Evolutionary conservation across 2,888 invertebrate species (phyloP).

Genomic region (Scaptodrosophila latifasciaeformis): DNA sequence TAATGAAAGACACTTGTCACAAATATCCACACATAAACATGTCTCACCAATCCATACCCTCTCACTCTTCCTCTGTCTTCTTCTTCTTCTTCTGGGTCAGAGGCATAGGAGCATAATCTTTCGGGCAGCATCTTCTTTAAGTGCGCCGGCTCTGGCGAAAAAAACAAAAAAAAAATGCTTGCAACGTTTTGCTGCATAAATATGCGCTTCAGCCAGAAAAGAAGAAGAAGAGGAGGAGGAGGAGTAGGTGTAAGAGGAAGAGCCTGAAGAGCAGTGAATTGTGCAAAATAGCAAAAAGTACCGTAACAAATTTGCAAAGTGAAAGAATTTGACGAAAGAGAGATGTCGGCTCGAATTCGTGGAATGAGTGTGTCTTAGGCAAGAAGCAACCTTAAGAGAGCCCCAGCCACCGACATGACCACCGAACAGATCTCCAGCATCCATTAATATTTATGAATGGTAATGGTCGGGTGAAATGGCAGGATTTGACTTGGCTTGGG

Average conservation of each 20-base stretch:
- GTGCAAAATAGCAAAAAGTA: slow-evolving; percentile 43
- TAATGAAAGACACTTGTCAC: slow-evolving; percentile 68
- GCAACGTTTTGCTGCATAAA: slow-evolving; percentile 57
- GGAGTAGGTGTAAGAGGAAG: no score
- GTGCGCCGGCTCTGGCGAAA: slow-evolving; percentile 35
- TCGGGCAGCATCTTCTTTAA: slow-evolving; percentile 46
- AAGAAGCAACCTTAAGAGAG: slow-evolving; percentile 21
- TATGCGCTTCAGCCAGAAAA: slow-evolving; percentile 23
- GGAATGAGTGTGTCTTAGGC: no score
- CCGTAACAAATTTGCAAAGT: slow-evolving; percentile 58
- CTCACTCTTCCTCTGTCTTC: no score
- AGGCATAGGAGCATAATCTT: slow-evolving; percentile 12
- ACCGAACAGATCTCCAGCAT: slow-evolving; percentile 20
- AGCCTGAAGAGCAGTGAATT: no score
- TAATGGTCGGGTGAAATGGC: slow-evolving; percentile 25
- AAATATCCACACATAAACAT: slow-evolving; percentile 47
- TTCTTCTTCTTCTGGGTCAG: not conserved
- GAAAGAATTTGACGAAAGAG: slow-evolving; percentile 52
- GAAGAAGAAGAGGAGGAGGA: no score
- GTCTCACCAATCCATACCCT: slow-evolving; percentile 1
- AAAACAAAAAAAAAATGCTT: no score
- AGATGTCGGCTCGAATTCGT: slow-evolving; percentile 25
- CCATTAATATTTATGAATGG: slow-evolving; percentile 57
- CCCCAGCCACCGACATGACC: slow-evolving; percentile 11
- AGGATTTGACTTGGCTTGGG: slow-evolving; percentile 13